Evolutionary conservation across 2,888 invertebrate genomes (phyloP).

Genomic region (Stictocephala bisonia): DNA sequence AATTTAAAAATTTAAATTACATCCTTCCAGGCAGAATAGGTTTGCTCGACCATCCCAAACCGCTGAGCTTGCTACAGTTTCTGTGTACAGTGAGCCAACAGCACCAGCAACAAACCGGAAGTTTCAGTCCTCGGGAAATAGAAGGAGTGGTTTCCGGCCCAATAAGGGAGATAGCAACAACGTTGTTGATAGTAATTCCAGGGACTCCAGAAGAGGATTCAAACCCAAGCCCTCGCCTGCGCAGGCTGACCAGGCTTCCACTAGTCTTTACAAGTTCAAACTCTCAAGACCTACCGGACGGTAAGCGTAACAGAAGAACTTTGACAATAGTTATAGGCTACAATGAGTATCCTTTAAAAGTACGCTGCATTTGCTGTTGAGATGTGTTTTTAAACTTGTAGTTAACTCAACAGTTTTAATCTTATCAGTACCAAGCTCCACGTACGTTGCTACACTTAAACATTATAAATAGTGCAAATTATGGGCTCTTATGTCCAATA

Average conservation of each 20-base stretch:
- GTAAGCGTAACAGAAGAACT: too few relatives aligned
- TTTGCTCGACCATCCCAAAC: slow-evolving; percentile 66
- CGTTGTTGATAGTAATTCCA: slow-evolving; percentile 41
- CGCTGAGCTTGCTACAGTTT: slow-evolving; percentile 73
- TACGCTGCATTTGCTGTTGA: too few relatives aligned
- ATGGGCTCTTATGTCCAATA: too few relatives aligned
- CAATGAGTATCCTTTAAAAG: too few relatives aligned
- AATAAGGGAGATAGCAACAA: slow-evolving; percentile 53
- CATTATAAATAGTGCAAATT: too few relatives aligned
- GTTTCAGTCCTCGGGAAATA: slow-evolving; percentile 57
- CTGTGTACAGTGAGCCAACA: slow-evolving; percentile 74
- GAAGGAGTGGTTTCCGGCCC: slow-evolving; percentile 62
- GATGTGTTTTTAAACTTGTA: too few relatives aligned
- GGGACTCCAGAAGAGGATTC: slow-evolving; percentile 51
- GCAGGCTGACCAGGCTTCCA: slow-evolving; percentile 64
- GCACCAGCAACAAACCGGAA: slow-evolving; percentile 59
- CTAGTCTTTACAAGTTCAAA: slow-evolving; percentile 83
- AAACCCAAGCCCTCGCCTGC: slow-evolving; percentile 54
- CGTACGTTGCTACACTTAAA: too few relatives aligned
- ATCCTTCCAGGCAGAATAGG: slow-evolving; percentile 63
- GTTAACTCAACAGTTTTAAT: too few relatives aligned
- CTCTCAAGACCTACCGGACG: slow-evolving; percentile 80
- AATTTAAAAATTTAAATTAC: too few relatives aligned
- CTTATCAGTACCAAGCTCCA: too few relatives aligned
- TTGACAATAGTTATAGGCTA: too few relatives aligned